phyloP scores from a whole-genome alignment of 2,113 vertebrate genomes.

The Pyrgilauda ruficollis region DNA sequence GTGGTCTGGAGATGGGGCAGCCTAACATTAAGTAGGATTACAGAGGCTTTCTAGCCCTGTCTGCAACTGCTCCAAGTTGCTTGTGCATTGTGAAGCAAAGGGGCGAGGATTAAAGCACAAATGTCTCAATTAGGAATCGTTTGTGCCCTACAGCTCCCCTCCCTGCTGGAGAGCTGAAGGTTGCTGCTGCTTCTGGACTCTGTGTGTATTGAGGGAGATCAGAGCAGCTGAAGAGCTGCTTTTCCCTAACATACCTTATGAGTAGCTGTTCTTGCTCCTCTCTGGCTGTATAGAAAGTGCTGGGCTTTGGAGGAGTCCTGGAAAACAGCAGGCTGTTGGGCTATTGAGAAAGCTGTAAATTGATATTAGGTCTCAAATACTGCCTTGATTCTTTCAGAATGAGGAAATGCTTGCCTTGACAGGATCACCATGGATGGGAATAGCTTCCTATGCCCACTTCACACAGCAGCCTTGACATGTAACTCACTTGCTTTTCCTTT shows the following conservation, averaged over 20 bases:
- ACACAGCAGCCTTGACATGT: neutral
- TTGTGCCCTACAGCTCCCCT: neutral
- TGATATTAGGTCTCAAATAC: neutral
- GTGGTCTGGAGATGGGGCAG: neutral
- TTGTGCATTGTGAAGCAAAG: neutral
- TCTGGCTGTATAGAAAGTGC: neutral
- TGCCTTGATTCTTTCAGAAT: neutral
- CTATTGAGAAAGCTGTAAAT: neutral
- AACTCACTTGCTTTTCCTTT: conserved; percentile 12
- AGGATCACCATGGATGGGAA: neutral
- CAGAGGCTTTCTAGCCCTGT: neutral
- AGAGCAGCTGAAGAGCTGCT: neutral
- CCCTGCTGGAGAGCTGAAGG: neutral
- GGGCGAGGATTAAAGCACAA: neutral
- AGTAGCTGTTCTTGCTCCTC: neutral
- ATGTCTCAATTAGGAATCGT: conserved; percentile 6
- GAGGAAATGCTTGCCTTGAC: neutral
- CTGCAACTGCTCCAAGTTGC: neutral
- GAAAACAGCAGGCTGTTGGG: neutral
- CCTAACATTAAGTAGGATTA: neutral
- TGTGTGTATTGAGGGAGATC: neutral
- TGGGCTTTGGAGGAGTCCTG: neutral
- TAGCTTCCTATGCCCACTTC: neutral
- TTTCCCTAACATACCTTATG: neutral
- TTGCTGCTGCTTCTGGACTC: neutral